phyloP scores from a whole-genome alignment of 2,888 invertebrate species.

The Sicus ferrugineus region DNA sequence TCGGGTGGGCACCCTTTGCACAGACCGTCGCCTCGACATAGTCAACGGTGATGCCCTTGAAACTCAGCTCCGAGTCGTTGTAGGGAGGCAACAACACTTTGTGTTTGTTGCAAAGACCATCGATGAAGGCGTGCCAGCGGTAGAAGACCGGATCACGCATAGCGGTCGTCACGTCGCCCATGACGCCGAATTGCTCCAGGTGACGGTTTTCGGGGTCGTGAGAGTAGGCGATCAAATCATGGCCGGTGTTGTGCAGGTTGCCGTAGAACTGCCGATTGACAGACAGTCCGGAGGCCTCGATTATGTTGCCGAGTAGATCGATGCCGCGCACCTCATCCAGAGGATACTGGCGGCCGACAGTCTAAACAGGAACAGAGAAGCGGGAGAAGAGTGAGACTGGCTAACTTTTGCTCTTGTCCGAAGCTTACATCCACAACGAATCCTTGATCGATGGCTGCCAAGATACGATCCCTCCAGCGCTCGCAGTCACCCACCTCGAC shows the following conservation, averaged over 20 bases:
- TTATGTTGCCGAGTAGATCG: conserved; percentile 79
- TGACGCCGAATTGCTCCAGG: conserved; percentile 79
- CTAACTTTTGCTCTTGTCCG: not conserved
- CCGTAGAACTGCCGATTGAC: conserved; percentile 77
- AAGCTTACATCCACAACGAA: conserved; percentile 68
- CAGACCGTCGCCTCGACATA: conserved; percentile 41
- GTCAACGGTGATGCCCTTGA: conserved; percentile 45
- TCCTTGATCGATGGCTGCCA: conserved; percentile 78
- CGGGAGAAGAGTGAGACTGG: not conserved
- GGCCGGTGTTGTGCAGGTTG: conserved; percentile 83
- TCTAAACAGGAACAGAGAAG: conserved; percentile 40
- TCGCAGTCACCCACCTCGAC: conserved; percentile 70
- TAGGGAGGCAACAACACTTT: conserved; percentile 72
- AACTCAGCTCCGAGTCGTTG: conserved; percentile 56
- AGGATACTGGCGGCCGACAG: conserved; percentile 49
- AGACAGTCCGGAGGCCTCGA: conserved; percentile 76
- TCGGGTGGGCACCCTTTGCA: conserved; percentile 57
- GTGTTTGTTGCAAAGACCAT: conserved; percentile 76
- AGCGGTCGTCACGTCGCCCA: conserved; percentile 83
- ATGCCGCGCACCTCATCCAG: conserved; percentile 70
- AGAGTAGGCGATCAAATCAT: conserved; percentile 76
- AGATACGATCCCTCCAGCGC: conserved; percentile 78
- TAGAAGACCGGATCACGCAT: conserved; percentile 89
- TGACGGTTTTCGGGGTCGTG: conserved; percentile 79
- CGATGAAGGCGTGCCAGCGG: conserved; percentile 83